Percentiles rank a stretch among this genome's conserved stretches.
phyloP scores from a whole-genome alignment of 2,888 invertebrate genomes.

The Drosophila flavopinicola region DNA sequence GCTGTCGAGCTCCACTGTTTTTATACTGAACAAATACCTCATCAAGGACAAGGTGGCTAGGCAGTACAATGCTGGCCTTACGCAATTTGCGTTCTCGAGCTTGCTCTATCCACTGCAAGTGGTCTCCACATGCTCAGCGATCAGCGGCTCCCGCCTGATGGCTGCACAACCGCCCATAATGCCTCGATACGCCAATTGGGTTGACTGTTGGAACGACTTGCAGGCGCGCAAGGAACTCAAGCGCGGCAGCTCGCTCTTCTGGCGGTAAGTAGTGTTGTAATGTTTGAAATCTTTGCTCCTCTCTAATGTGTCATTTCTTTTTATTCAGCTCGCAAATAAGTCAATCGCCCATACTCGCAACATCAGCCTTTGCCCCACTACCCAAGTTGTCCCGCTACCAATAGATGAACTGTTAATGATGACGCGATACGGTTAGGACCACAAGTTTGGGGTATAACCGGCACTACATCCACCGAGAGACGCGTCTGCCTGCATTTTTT shows the following conservation, averaged over 20 bases:
- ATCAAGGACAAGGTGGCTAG: slow-evolving; percentile 89
- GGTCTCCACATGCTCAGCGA: slow-evolving; percentile 95
- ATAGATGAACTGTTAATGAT: slow-evolving; percentile 34
- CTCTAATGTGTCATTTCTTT: background rate
- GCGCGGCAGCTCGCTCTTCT: slow-evolving; percentile 91
- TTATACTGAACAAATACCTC: slow-evolving; percentile 91
- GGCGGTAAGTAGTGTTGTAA: slow-evolving; percentile 71
- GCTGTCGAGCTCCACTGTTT: slow-evolving; percentile 90
- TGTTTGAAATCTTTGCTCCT: background rate
- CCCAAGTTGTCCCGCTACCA: slow-evolving; percentile 73
- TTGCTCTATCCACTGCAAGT: slow-evolving; percentile 96
- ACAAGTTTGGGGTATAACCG: slow-evolving; percentile 24
- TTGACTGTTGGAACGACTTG: slow-evolving; percentile 93
- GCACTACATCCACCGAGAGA: slow-evolving; percentile 28
- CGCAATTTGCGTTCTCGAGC: slow-evolving; percentile 91
- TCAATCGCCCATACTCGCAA: slow-evolving; percentile 22
- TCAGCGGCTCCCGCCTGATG: slow-evolving; percentile 91
- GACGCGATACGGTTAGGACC: slow-evolving; percentile 27
- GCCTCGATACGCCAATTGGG: slow-evolving; percentile 93
- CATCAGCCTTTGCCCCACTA: slow-evolving; percentile 65
- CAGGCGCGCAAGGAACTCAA: slow-evolving; percentile 91
- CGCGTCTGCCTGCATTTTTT: slow-evolving; percentile 53
- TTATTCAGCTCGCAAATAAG: slow-evolving; percentile 43
- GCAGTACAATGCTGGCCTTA: slow-evolving; percentile 86
- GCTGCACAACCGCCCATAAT: slow-evolving; percentile 94